Evolutionary conservation across 2,113 vertebrate genomes (phyloP), one percentile per base, ranked within the genome.

Genomic region (Greenwoodochromis staneri): DNA sequence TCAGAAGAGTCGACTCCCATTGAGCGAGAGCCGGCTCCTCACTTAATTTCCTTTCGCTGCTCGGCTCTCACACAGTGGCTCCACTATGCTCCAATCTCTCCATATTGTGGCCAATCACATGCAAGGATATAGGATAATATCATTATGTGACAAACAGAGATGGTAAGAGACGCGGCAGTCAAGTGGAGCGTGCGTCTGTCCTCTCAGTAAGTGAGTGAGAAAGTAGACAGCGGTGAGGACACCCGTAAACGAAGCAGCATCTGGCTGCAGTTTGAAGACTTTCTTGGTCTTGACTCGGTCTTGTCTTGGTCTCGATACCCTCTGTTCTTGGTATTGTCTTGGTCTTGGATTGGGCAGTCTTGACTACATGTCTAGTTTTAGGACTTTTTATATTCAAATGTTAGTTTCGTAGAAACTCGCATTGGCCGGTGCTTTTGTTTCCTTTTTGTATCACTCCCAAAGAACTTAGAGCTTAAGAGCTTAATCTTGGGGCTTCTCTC

Each of bases 211-310:
- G 55, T 29, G 13, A 59, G 13, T 59, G 55, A 59, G 55, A 59
- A 9, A 29, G 55, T 59, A 59, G 27, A 59, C 55, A 59, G 27
- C 0, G 3, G 8, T 59, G 55, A 59, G 14, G 27, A 59, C 14
- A 31, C 14, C 57, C 0, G 2, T 59, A 31, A 31, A 59, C 0
- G 0, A 59, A 59, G 3, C 27, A 59, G 27, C 8, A 1, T 31
- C 55, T 59, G 27, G 55, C 55, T 59, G 27, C 14, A 59, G 27
- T 59, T 31, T 59, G 14, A 59, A 1, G 27, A 59, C 55, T 59
- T 59, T 0, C 27, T 61, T 31, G 57, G 57, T 59, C 55, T 29
- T 55, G 54, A 55, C 54, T 55, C 21, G 2, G 12, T 55, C 54
- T 8, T 59, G 27, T 9, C 27, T 59, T 6, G 55, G 27, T 59